phyloP scores from a whole-genome alignment of 2,797 vertebrate species.

The Borostomias antarcticus region DNA sequence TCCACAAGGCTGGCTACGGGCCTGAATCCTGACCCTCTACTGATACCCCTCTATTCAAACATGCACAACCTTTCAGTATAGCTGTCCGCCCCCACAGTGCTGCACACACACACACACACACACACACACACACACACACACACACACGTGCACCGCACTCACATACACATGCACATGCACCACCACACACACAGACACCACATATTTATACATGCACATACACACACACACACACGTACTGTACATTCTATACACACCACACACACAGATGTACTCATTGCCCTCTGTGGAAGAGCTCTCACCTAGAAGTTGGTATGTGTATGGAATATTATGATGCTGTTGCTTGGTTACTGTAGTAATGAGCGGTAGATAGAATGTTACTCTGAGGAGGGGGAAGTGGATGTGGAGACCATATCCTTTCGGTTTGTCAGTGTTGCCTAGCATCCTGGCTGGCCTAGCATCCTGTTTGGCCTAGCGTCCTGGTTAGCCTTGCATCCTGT shows the following conservation, averaged over 20 bases:
- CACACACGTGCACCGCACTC: not conserved
- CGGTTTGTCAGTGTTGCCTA: not conserved
- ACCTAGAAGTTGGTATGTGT: too few species aligned
- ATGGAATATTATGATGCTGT: slow-evolving; percentile 5
- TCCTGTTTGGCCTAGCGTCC: slow-evolving; percentile 50
- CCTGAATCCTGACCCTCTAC: too few species aligned
- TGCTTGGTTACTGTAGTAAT: slow-evolving; percentile 23
- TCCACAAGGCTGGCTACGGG: too few species aligned
- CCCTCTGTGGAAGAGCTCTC: too few species aligned
- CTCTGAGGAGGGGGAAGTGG: not conserved
- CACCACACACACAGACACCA: not conserved
- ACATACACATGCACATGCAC: not conserved
- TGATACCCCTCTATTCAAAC: too few species aligned
- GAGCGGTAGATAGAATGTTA: not conserved
- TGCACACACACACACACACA: slow-evolving; percentile 18
- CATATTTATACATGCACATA: too few species aligned
- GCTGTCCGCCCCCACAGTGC: slow-evolving; percentile 12
- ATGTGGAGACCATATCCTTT: not conserved
- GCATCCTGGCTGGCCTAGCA: slow-evolving; percentile 50
- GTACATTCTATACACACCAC: not conserved
- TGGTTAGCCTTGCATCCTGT: too few species aligned
- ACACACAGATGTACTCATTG: not conserved
- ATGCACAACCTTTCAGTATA: too few species aligned
- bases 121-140: slow-evolving; percentile 9
- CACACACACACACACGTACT: not conserved